Percentiles rank a stretch among this genome's conserved stretches.
phyloP scores from a whole-genome alignment of 1,140 invertebrate species.

The Macrotrachela quadricornifera region DNA sequence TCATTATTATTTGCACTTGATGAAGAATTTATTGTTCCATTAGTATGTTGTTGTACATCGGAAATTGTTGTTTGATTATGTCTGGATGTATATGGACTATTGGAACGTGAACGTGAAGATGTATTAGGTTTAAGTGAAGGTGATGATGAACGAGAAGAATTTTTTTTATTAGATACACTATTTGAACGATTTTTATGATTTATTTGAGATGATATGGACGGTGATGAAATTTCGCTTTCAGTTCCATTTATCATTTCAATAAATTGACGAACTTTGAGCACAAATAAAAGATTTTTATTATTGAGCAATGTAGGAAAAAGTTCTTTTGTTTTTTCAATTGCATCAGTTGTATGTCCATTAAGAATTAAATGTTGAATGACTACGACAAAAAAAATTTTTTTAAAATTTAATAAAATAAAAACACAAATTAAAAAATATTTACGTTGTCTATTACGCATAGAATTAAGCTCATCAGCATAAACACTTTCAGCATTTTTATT shows the following conservation, averaged over 20 bases:
- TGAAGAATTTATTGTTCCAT: no score
- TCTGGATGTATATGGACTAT: no score
- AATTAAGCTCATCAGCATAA: conserved; percentile 73
- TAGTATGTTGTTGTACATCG: no score
- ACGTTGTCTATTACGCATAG: conserved; percentile 93
- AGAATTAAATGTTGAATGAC: conserved; percentile 78
- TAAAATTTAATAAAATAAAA: not conserved
- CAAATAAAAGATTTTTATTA: conserved; percentile 70
- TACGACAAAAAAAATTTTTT: conserved; percentile 27
- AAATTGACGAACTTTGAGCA: conserved; percentile 86
- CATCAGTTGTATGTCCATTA: conserved; percentile 73
- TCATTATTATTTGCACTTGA: no score
- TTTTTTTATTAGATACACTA: no score
- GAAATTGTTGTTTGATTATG: no score
- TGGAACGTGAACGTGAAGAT: no score
- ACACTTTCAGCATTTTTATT: conserved; percentile 64
- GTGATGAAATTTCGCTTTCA: conserved; percentile 23
- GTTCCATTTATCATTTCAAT: conserved; percentile 51
- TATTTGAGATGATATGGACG: no score
- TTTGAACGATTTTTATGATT: no score
- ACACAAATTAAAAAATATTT: conserved; percentile 28
- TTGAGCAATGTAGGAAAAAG: conserved; percentile 68
- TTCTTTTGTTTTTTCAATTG: conserved; percentile 63
- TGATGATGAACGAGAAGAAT: no score
- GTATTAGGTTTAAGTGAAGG: no score